phyloP scores from a whole-genome alignment of 2,113 vertebrate species.

The Budorcas taxicolor region DNA sequence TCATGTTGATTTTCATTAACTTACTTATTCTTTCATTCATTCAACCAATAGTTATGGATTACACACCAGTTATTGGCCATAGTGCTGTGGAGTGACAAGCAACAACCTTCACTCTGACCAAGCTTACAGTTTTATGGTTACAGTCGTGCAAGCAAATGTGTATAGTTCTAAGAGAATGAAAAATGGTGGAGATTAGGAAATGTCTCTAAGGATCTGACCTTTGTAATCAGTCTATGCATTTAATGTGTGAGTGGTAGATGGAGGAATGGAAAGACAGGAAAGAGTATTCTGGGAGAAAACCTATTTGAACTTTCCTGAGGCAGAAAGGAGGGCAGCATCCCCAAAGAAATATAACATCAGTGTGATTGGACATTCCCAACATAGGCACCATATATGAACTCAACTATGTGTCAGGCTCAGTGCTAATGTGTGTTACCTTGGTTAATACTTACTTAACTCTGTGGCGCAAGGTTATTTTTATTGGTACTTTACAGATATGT shows the following conservation, averaged over 20 bases:
- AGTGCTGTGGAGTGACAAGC: neutral
- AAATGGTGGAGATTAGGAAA: neutral
- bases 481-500: neutral
- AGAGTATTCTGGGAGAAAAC: neutral
- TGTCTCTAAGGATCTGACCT: neutral
- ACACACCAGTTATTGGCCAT: neutral
- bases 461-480: neutral
- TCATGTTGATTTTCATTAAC: neutral
- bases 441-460: neutral
- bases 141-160: neutral
- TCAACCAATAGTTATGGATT: neutral
- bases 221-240: neutral
- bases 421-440: neutral
- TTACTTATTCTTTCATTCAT: neutral
- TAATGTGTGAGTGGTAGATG: accelerated
- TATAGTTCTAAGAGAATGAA: neutral
- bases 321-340: neutral
- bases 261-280: neutral
- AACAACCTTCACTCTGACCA: neutral
- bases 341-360: neutral
- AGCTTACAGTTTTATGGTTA: neutral
- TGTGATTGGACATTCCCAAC: neutral
- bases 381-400: neutral
- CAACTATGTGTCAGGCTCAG: neutral
- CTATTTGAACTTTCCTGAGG: neutral